phyloP scores from a whole-genome alignment of 2,113 vertebrate species.

The Tupaia chinensis region DNA sequence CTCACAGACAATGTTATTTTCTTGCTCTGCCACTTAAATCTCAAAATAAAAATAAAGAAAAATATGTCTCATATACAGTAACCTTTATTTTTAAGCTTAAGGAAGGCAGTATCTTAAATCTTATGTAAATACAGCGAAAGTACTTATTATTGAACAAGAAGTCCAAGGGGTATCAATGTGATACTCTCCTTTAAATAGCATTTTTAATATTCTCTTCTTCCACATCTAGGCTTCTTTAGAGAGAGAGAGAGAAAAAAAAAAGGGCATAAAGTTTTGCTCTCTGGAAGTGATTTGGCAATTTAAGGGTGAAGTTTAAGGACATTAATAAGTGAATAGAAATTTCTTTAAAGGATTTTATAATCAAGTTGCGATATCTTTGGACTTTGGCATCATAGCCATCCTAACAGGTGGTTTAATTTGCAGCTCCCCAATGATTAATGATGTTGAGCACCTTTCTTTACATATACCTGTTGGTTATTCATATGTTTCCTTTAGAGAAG shows the following conservation, averaged over 20 bases:
- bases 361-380: not conserved
- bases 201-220: slow-evolving; percentile 11
- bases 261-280: not conserved
- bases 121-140: slow-evolving; percentile 14
- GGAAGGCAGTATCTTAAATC: slow-evolving; percentile 57
- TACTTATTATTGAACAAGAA: not conserved
- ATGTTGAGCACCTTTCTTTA: not conserved
- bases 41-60: slow-evolving; percentile 29
- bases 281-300: not conserved
- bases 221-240: not conserved
- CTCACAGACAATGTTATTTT: slow-evolving; percentile 32
- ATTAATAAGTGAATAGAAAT: not conserved
- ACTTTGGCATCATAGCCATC: not conserved
- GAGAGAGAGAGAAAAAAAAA: accelerated
- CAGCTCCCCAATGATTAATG: not conserved
- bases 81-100: slow-evolving; percentile 72
- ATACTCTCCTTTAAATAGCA: not conserved
- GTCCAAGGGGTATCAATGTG: not conserved
- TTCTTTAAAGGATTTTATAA: not conserved
- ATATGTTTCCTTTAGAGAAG: not conserved
- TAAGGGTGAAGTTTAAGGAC: not conserved
- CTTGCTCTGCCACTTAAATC: slow-evolving; percentile 54
- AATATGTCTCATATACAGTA: slow-evolving; percentile 56
- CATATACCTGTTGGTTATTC: not conserved
- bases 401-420: not conserved